Evolutionary conservation across 1,140 invertebrate genomes (phyloP), one percentile per base, ranked within the genome.

Genomic region (Lepidurus arcticus): DNA sequence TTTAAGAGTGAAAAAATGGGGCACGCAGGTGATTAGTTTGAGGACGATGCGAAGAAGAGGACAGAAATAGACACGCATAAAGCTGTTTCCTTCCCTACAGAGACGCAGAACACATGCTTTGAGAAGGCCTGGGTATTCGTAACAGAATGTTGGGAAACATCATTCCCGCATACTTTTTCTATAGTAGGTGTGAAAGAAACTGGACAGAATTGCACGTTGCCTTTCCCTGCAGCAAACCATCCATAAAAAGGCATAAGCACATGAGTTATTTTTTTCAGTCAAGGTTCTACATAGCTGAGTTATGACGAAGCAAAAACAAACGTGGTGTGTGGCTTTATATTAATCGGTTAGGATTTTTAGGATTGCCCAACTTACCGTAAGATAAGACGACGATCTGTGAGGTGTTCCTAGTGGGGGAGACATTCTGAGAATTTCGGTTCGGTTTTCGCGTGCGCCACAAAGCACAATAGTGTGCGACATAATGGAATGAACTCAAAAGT

Each of bases 1-100:
- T 34, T 34, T 34, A 34, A 34, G 34, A 34, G 34, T 34, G 6
- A 65, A 65, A 65, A 65, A 65, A 65, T 21, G 53, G 53, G 4
- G 8, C 53, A 65, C 53, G 53, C 53, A 65, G 53, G 53, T 65
- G 53, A 65, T 65, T 65, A 65, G 53, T 65, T 65, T 16, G 53
- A 65, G 53, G 53, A 65, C 21, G 53, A 65, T 65, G 53, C 53
- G 53, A 65, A 65, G 53, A 65, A 21, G 6, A 21, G 53, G 53
- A 65, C 53, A 65, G 21, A 65, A 65, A 65, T 65, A 65, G 53
- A 65, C 53, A 65, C 8, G 53, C 53, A 65, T n/a, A 65, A 34
- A 65, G 53, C 53, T 65, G 53, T 65, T 65, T 13, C 53, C 13
- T 65, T 65, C 53, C 53, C 53, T 65, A n/a, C 21, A 9, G 53